Evolutionary conservation across 1,140 invertebrate species (phyloP), one percentile per base, ranked within the genome.

Genomic region (Pinna nobilis): DNA sequence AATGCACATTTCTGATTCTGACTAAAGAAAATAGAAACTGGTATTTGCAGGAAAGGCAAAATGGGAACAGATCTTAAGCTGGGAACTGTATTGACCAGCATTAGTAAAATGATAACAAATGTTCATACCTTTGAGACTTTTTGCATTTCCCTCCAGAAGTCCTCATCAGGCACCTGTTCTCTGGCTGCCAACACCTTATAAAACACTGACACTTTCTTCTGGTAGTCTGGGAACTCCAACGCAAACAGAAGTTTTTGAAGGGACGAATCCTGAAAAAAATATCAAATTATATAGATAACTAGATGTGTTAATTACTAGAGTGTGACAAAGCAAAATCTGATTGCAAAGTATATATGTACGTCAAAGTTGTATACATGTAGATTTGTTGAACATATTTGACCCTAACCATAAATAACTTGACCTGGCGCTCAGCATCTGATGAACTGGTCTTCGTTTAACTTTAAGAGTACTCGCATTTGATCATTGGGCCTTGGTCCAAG

Each of bases 161-260:
- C 44, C 4, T 49, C 30, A 28, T 68, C 65, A 49, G 39, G 51
- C 20, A 74, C 57, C n/a, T 32, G 28, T 53, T 66, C 57, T 35
- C 47, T 28, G 33, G 39, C 44, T 3, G 37, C 23, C 25, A 69
- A 18, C 11, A 23, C 53, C 13, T 61, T 35, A 33, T 61, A 74
- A 59, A 74, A 74, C 20, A 23, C 20, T 1, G 49, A 15, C 18
- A 67, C 50, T 25, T 41, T 49, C 33, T 68, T 67, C 23, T 66
- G 55, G 64, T 61, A 74, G n/a, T 61, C 28, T 30, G 71, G 71
- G 20, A 74, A 37, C 51, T 74, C 71, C 25, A 39, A 59, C 13
- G 33, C 55, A 53, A 74, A 74, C 47, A 74, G 44, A n/a, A 74
- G 57, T 30, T 74, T 74, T 44, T 66, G 64, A 18, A 53, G 41